Base-by-base conservation (phyloP, 2,113 vertebrate genomes). In the Camelus dromedarius region DNA sequence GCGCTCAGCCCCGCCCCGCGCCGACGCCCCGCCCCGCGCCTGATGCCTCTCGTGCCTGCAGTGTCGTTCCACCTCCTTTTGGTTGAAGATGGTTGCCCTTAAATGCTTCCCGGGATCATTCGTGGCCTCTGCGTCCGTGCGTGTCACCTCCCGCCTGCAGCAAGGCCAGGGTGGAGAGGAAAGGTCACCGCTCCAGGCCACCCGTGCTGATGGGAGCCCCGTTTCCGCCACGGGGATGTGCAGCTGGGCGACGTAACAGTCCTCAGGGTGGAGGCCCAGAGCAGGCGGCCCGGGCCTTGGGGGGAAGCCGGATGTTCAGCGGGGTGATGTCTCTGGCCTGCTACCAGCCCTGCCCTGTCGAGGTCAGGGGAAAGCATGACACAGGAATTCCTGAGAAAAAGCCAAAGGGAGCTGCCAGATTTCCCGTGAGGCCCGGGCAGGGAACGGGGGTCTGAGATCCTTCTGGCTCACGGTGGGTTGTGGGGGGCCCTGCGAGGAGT, bases 321-420 rank as follows among this genome's bases (percentile, higher is more conserved):
- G 0, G 67, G 28, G 13, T 22, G 54, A 8, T 8, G 69, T 8
- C 69, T 10, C 3, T 26, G 13, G 6, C 14, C 30, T 38, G 10
- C 16, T 26, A 24, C 42, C 32, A 4, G 13, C 46, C 0, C 0
- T 14, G n/a, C 3, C 4, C 48, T 24, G 26, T 62, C 6, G 0
- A 0, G 30, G 8, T 22, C 5, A 9, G 16, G 35, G 52, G 50
- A 50, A 72, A 86, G 3, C 28, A 22, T 3, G 30, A 30, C 16
- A 52, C 18, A 54, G 3, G 1, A 22, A 8, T 46, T 9, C 42
- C 60, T 2, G 6, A n/a, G 26, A 24, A 30, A 35, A 30, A 56
- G 26, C 80, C 38, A 11, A 24, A n/a, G 42, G 1, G 26, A 50
- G 42, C 28, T 73, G 62, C 0, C 32, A 24, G 60, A 32, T 11